Percentiles rank a stretch among this genome's conserved stretches.
Evolutionary conservation across 1,140 invertebrate genomes (phyloP).

Genomic region (Drosophila subobscura): DNA sequence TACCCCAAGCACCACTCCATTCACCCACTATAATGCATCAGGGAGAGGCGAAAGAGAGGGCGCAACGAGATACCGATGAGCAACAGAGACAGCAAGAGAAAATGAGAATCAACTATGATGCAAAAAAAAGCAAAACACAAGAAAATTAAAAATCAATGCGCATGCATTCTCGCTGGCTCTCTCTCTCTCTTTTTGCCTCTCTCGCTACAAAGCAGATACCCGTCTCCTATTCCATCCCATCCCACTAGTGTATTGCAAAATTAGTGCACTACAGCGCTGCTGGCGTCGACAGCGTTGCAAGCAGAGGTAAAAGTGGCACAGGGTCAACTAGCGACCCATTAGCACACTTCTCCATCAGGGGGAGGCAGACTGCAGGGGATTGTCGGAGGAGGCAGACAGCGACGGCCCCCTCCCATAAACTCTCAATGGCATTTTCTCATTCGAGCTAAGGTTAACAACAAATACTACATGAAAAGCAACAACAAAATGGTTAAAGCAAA

Average conservation of each 20-base stretch:
- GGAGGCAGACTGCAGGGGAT: not conserved
- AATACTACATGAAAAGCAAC: slow-evolving; percentile 18
- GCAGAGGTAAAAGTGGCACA: slow-evolving; percentile 65
- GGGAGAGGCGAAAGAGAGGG: not conserved
- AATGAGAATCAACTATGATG: slow-evolving; percentile 36
- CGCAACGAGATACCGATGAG: not conserved
- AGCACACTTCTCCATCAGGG: slow-evolving; percentile 74
- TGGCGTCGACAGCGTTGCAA: slow-evolving; percentile 23
- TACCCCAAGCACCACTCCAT: slow-evolving; percentile 5
- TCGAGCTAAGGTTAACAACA: slow-evolving; percentile 76
- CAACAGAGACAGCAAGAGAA: slow-evolving; percentile 31
- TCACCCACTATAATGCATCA: slow-evolving; percentile 27
- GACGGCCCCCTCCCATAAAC: slow-evolving; percentile 21
- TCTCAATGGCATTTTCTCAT: slow-evolving; percentile 69
- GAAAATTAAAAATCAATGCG: slow-evolving; percentile 61
- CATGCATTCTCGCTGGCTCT: slow-evolving; percentile 27
- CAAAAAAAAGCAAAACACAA: slow-evolving; percentile 32
- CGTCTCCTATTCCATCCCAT: slow-evolving; percentile 9
- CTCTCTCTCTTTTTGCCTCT: slow-evolving; percentile 2
- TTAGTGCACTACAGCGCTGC: slow-evolving; percentile 64
- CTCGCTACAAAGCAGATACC: slow-evolving; percentile 22
- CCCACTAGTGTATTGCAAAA: slow-evolving; percentile 52
- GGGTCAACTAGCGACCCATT: slow-evolving; percentile 81
- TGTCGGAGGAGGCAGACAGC: slow-evolving; percentile 26
- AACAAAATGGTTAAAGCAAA: slow-evolving; percentile 60